Evolutionary conservation across 2,888 invertebrate genomes (phyloP), one percentile per base, ranked within the genome.

Genomic region (Heliconius ismenius): DNA sequence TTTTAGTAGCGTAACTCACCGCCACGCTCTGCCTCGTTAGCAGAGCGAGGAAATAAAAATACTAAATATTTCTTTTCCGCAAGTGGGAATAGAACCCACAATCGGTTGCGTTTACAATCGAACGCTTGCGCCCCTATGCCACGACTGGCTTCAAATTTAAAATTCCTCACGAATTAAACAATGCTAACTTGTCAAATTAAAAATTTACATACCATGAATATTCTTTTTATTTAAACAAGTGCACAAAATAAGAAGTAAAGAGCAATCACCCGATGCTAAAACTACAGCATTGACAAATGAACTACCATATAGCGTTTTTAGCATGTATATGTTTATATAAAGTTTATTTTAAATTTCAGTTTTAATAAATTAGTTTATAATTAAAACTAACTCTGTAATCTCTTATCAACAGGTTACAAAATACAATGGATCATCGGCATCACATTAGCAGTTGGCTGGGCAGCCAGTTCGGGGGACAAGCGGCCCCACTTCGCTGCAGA

Each of bases 401-500:
- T n/a, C 21, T 58, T n/a, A 49, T 67, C 68, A 74, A 2, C 75
- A 90, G 90, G 86, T 39, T 80, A 83, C 76, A 77, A 81, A 76
- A 78, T 84, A 78, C 80, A 82, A 83, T 88, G 88, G 86, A 79
- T 89, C 64, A 78, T 86, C 58, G 82, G 89, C 24, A 83, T 87
- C 62, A 85, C 86, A 60, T 81, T 91, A 75, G 85, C 86, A 68
- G 84, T 89, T 68, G 82, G 86, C 28, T 81, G 81, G 75, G 83
- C 82, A 63, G 80, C 82, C 73, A 85, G 86, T 77, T 86, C 89
- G 13, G 88, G 86, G 73, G 94, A 93, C 86, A 94, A 93, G 82
- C 87, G 92, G 60, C 94, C 94, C 0, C 92, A 92, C 72, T 93
- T 93, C 82, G 84, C 87, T 24, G 84, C 87, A 73, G 92, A 94